Conservation (phyloP, 2,888 invertebrate species). For the Altica lythri region DNA sequence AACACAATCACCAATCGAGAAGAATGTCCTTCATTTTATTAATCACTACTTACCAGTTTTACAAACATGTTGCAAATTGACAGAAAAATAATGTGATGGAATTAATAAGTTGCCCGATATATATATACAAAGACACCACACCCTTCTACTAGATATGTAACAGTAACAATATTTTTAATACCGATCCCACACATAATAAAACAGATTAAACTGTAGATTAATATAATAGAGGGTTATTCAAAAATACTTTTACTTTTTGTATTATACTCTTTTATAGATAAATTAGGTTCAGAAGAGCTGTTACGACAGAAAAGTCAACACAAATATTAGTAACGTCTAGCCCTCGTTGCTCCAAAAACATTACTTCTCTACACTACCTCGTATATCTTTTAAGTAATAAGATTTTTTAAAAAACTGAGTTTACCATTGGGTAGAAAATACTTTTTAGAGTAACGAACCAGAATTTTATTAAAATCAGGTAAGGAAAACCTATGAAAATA, state of each 20-base stretch:
- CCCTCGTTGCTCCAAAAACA: too few relatives aligned
- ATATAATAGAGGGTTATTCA: conserved; percentile 26
- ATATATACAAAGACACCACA: conserved; percentile 53
- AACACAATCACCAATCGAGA: conserved; percentile 17
- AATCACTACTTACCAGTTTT: conserved; percentile 57
- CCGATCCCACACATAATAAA: conserved; percentile 54
- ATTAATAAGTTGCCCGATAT: conserved; percentile 34
- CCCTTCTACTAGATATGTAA: conserved; percentile 54
- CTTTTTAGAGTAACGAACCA: too few relatives aligned
- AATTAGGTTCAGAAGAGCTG: too few relatives aligned
- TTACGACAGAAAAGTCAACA: too few relatives aligned
- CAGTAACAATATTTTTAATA: conserved; percentile 52
- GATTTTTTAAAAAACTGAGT: too few relatives aligned
- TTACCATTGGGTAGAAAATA: too few relatives aligned
- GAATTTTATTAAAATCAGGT: too few relatives aligned
- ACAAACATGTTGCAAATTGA: conserved; percentile 53
- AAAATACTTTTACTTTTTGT: conserved; percentile 5
- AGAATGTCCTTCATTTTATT: conserved; percentile 21
- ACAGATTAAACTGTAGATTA: conserved; percentile 47
- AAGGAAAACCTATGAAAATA: too few relatives aligned
- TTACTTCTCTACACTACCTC: too few relatives aligned
- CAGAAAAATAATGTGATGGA: conserved; percentile 32
- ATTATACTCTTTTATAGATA: not conserved
- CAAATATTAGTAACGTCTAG: too few relatives aligned
- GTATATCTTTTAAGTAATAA: too few relatives aligned